These are phyloP conservation scores for Austrofundulus limnaeus DNA, from an alignment of 2,113 vertebrate species.

Conservation along the genomic window DNA sequence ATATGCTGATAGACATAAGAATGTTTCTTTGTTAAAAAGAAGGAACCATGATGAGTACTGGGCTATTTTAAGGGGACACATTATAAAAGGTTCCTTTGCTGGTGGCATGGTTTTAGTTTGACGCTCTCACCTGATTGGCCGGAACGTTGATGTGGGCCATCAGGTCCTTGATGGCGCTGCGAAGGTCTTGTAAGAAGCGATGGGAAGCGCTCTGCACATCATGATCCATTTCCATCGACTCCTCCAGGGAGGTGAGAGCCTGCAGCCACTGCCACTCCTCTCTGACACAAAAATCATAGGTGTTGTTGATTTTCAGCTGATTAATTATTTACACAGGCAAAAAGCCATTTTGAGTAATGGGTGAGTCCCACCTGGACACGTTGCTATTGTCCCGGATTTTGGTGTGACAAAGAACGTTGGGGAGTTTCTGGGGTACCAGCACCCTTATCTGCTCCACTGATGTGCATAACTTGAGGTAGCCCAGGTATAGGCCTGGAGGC, in stretches of 20 bases:
- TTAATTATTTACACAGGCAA: not conserved
- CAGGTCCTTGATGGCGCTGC: constrained; percentile 83
- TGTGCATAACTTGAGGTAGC: constrained; percentile 90
- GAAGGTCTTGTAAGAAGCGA: constrained; percentile 84
- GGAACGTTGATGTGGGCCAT: constrained; percentile 85
- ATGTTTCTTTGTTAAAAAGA: too few relatives aligned
- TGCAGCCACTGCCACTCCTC: constrained; percentile 94
- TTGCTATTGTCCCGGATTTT: constrained; percentile 89
- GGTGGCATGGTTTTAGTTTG: not conserved
- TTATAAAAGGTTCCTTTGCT: too few relatives aligned
- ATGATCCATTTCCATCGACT: constrained; percentile 71
- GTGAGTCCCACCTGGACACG: constrained; percentile 82
- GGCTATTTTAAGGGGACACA: too few relatives aligned
- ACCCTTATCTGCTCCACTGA: constrained; percentile 91
- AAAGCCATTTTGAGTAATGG: not conserved
- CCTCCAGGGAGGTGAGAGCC: constrained; percentile 79
- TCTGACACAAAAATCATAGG: constrained; percentile 69
- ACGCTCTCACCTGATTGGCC: constrained; percentile 80
- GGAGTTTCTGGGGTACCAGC: constrained; percentile 87
- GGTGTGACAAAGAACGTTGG: constrained; percentile 89
- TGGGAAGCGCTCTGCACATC: constrained; percentile 79
- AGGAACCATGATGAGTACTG: too few relatives aligned
- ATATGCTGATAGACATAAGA: too few relatives aligned
- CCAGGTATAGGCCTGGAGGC: constrained; percentile 86
- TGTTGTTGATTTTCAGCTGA: not conserved